Evolutionary conservation across 1,140 invertebrate species (phyloP).

Genomic region (Eriosoma lanigerum): DNA sequence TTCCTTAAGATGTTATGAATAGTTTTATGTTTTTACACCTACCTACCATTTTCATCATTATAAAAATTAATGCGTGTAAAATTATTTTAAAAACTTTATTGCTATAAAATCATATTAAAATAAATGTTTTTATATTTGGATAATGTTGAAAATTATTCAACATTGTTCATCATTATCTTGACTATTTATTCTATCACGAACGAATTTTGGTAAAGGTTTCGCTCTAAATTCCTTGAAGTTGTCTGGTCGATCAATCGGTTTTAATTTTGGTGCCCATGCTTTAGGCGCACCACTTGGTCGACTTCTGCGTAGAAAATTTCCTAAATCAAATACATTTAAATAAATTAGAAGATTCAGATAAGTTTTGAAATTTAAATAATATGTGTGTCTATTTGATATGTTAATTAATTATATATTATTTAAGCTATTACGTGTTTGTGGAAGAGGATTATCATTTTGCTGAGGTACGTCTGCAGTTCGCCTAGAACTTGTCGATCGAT

Average conservation of each 20-base stretch:
- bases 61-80: no score
- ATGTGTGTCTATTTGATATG: not conserved
- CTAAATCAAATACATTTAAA: not conserved
- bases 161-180: not conserved
- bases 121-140: no score
- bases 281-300: conserved; percentile 20
- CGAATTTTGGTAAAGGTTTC: conserved; percentile 24
- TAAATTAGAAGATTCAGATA: not conserved
- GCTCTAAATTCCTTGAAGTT: not conserved
- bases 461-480: not conserved
- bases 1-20: no score
- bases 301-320: conserved; percentile 5
- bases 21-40: no score
- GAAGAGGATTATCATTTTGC: not conserved
- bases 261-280: conserved; percentile 24
- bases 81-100: no score
- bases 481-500: not conserved
- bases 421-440: not conserved
- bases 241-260: not conserved
- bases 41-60: no score
- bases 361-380: no score
- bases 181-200: conserved; percentile 14
- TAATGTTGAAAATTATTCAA: not conserved
- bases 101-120: no score
- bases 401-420: not conserved